Base-by-base conservation (phyloP, 2,888 invertebrate genomes). In the Sturmia bella region DNA sequence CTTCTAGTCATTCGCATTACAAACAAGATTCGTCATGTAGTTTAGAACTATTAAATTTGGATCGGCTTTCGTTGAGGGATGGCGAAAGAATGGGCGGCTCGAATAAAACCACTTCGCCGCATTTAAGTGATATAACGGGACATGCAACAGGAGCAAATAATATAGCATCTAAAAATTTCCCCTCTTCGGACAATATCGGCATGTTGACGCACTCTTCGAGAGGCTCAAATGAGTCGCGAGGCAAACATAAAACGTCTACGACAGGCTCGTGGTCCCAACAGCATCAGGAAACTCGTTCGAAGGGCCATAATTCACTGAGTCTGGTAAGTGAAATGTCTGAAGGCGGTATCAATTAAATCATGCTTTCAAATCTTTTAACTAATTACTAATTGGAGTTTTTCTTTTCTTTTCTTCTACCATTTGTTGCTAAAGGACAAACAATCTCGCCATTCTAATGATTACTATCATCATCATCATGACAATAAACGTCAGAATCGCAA, bases 151-250 rank as follows among this genome's bases (percentile, higher is more conserved):
- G 41, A 0, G 66, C 85, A 13, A 85, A 75, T 56, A 75, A 78
- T 73, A 80, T 76, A 21, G 79, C 80, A 13, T 85, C 84, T 32
- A 85, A 84, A 50, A 86, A 85, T 80, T 86, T 86, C 19, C 86
- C 86, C 9, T 86, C 86, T n/a, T 86, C 89, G 0, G 89, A 89
- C 80, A 89, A 89, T 63, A 84, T 89, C 32, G 82, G 89, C 73
- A 86, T 89, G 87, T 59, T 88, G 70, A 89, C 89, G 13, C 89
- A 89, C 48, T 89, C 89, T 1, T 89, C 89, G 24, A 85, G 89
- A 15, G 87, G 89, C n/a, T 89, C 89, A 11, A 89, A 87, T 61
- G 89, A 89, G 61, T 89, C 89, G 13, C 13, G 88, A 77, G 56
- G 84, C 43, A 85, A 85, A 50, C 84, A 83, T 21, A 84, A 84